Base-by-base conservation (phyloP, 2,888 invertebrate species). In the Troglohyphantes excavatus region DNA sequence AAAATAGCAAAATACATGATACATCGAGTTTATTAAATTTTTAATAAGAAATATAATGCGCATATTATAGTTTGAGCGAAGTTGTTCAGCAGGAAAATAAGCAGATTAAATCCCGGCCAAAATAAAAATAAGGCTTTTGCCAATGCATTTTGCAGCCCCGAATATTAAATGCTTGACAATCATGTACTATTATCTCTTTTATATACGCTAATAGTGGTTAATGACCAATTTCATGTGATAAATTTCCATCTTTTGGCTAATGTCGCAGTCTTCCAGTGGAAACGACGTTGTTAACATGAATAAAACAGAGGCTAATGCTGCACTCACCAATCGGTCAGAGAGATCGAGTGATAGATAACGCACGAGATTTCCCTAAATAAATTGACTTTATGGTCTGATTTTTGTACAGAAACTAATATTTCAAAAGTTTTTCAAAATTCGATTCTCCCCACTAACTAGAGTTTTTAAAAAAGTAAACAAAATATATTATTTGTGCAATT, bases 281-380 rank as follows among this genome's bases (percentile, higher is more conserved):
- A 33, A 53, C 2, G 46, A n/a, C 26, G 46, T 7, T 46, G 33
- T 72, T 72, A 46, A 19, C 17, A 53, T 72, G 72, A 72, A 72
- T 72, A 72, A 72, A 72, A 46, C 39, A 72, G 26, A 7, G 46
- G n/a, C 2, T 5, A 17, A 72, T 26, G n/a, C 46, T 72, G 46
- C 72, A 72, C n/a, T 72, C 13, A 26, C 53, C 43, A 72, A 46
- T 46, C 13, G 13, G 9, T 72, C 26, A n/a, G 46, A 23, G 1
- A 3, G 72, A 26, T 46, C 17, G 26, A 11, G 19, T 46, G 46
- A 72, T 39, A 46, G 43, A 72, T 39, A 72, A 72, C 5, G 11
- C 72, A 39, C 13, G 39, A 11, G n/a, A n/a, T n/a, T n/a, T n/a
- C n/a, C n/a, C n/a, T n/a, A n/a, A n/a, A n/a, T n/a, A n/a, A n/a